Percentiles rank a stretch among this genome's conserved stretches.
Conservation (phyloP, 2,888 invertebrate species). For the Hirtodrosophila alboralis region DNA sequence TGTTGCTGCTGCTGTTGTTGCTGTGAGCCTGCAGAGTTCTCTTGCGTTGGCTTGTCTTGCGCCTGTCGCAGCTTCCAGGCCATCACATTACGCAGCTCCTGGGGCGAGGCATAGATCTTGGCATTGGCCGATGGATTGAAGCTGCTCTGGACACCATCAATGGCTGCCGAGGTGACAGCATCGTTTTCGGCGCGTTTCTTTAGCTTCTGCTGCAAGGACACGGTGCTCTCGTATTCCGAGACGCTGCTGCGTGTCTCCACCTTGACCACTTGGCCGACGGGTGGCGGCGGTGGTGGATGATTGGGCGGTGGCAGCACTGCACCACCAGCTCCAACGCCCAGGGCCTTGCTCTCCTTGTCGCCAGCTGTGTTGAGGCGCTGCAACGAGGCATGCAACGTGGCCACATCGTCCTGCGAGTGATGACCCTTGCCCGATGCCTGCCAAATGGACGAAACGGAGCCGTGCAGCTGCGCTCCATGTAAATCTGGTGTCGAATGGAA, state of each 20-base stretch:
- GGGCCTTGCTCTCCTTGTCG: slow-evolving; percentile 27
- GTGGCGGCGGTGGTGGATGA: slow-evolving; percentile 92
- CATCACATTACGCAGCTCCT: slow-evolving; percentile 91
- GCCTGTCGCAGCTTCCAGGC: slow-evolving; percentile 84
- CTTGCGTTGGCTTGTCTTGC: slow-evolving; percentile 60
- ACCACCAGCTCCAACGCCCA: slow-evolving; percentile 7
- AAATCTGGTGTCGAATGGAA: slow-evolving; percentile 96
- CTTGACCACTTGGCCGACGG: slow-evolving; percentile 89
- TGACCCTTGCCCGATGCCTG: slow-evolving; percentile 85
- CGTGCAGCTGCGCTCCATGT: slow-evolving; percentile 84
- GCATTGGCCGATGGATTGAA: slow-evolving; percentile 94
- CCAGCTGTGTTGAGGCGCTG: slow-evolving; percentile 83
- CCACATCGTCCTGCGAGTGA: slow-evolving; percentile 90
- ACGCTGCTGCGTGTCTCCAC: slow-evolving; percentile 86
- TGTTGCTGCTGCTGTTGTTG: slow-evolving; percentile 43
- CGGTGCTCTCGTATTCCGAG: slow-evolving; percentile 84
- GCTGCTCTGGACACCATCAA: slow-evolving; percentile 89
- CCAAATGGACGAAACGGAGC: slow-evolving; percentile 83
- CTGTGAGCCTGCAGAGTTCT: slow-evolving; percentile 32
- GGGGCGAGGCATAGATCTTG: slow-evolving; percentile 94
- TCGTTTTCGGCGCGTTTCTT: slow-evolving; percentile 81
- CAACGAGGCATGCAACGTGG: slow-evolving; percentile 84
- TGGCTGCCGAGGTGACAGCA: slow-evolving; percentile 79
- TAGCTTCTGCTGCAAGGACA: slow-evolving; percentile 83
- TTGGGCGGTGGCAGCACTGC: slow-evolving; percentile 89